Conservation (phyloP, 1,140 invertebrate species). For the Drosophila equinoxialis region DNA sequence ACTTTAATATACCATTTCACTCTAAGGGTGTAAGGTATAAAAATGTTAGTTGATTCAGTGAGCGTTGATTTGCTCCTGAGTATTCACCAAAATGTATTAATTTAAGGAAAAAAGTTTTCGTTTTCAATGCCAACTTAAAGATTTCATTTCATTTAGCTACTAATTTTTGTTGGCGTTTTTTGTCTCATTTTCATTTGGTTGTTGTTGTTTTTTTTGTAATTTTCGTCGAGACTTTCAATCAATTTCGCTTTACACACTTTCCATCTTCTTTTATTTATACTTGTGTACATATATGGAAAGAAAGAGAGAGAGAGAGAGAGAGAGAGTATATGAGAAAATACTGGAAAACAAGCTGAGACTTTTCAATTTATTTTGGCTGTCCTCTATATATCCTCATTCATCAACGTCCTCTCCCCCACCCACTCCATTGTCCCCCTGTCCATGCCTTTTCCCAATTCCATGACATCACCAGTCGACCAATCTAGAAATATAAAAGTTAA, state of each 20-base stretch:
- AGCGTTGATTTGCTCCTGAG: too few species aligned
- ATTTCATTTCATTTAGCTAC: neutral
- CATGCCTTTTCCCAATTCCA: neutral
- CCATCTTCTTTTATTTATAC: slow-evolving; percentile 20
- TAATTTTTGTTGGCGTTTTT: neutral
- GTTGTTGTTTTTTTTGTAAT: neutral
- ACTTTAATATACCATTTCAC: too few species aligned
- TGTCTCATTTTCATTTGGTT: neutral
- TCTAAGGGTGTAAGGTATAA: too few species aligned
- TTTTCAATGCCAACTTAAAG: too few species aligned
- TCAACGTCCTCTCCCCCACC: slow-evolving; percentile 5
- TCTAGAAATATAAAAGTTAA: slow-evolving; percentile 13
- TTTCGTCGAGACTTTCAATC: slow-evolving; percentile 3
- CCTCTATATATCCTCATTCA: slow-evolving; percentile 17
- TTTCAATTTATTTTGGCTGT: slow-evolving; percentile 21
- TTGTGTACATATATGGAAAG: neutral
- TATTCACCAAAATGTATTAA: too few species aligned
- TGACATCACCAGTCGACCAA: neutral
- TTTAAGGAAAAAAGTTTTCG: too few species aligned
- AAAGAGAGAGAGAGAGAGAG: too few species aligned
- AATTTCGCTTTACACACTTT: slow-evolving; percentile 18
- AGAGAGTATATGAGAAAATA: slow-evolving; percentile 4
- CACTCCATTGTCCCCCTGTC: neutral
- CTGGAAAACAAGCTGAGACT: slow-evolving; percentile 8
- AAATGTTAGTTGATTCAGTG: too few species aligned